Base-by-base conservation (phyloP, 2,113 vertebrate genomes). In the Hepsetus odoe region DNA sequence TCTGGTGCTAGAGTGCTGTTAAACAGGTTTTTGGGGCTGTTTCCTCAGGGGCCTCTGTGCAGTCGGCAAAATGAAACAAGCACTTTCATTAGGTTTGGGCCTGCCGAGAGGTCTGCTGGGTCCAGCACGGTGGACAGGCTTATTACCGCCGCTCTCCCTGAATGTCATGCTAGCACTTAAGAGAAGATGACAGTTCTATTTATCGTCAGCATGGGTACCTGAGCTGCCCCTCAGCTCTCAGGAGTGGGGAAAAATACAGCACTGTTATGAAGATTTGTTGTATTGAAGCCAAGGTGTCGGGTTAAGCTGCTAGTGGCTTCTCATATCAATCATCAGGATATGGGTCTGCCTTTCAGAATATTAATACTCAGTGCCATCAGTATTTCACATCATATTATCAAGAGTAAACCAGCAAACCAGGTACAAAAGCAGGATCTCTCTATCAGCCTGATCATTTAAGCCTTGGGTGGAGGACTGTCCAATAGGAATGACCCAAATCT, bases 131-230 rank as follows among this genome's bases (percentile, higher is more conserved):
- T 35, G 84, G 86, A 88, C 83, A 86, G 83, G 58, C 80, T 87
- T 84, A 90, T 89, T 88, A 90, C 35, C 72, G 70, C 49, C 22
- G 42, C 55, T 80, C 55, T 51, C 59, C 44, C 72, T 40, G 74
- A 85, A 77, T 82, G 77, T 85, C 80, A 49, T 61, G 65, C 74
- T 55, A 76, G 80, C 55, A 80, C 73, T 89, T 85, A 81, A 89
- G 68, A 82, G 78, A 83, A 86, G 84, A 86, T 72, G 85, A 85
- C 87, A 84, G 76, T 76, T 88, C 81, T 80, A 86, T 90, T 89
- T 88, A 83, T 79, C 81, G 40, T 68, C 69, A 73, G 49, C 40
- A 64, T 77, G 55, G 2, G 11, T 42, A 62, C 46, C 42, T 22
- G 28, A 40, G 70, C 61, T 65, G 33, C 59, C 74, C 74, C 64